phyloP scores from a whole-genome alignment of 2,797 vertebrate species.

The Enteromius unitaeniatus region DNA sequence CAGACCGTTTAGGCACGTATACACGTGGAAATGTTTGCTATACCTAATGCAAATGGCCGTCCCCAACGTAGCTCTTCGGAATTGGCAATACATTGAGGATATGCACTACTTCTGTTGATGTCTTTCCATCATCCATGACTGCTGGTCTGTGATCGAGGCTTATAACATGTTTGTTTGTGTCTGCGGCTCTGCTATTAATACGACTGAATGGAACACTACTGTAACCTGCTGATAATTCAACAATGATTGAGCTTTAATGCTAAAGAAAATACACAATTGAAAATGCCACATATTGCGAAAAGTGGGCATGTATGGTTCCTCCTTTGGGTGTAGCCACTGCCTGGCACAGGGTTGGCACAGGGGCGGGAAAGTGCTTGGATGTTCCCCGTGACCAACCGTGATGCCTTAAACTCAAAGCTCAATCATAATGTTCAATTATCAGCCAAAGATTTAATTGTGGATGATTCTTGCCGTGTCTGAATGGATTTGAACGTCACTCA shows the following conservation, averaged over 20 bases:
- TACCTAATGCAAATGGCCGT: slow-evolving; percentile 53
- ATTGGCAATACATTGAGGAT: slow-evolving; percentile 65
- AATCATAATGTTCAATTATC: slow-evolving; percentile 71
- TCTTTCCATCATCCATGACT: slow-evolving; percentile 63
- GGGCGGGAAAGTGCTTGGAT: slow-evolving; percentile 82
- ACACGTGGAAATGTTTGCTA: slow-evolving; percentile 47
- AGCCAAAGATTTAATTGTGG: slow-evolving; percentile 36
- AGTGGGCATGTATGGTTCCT: slow-evolving; percentile 80
- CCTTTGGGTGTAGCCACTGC: slow-evolving; percentile 75
- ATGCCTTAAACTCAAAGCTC: slow-evolving; percentile 71
- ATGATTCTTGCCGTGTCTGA: slow-evolving; percentile 62
- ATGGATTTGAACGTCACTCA: slow-evolving; percentile 36
- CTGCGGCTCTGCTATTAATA: slow-evolving; percentile 34
- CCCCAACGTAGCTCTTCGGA: slow-evolving; percentile 62
- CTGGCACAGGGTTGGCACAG: slow-evolving; percentile 78
- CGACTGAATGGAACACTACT: slow-evolving; percentile 25
- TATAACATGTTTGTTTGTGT: slow-evolving; percentile 48
- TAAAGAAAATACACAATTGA: background rate
- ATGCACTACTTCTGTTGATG: slow-evolving; percentile 69
- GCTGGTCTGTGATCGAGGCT: slow-evolving; percentile 62
- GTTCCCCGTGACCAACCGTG: slow-evolving; percentile 78
- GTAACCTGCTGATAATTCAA: slow-evolving; percentile 62
- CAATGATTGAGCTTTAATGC: slow-evolving; percentile 72
- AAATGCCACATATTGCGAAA: slow-evolving; percentile 80
- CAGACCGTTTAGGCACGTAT: slow-evolving; percentile 25